Evolutionary conservation across 1,140 invertebrate genomes (phyloP), one percentile per base, ranked within the genome.

Genomic region (Whitmania pigra): DNA sequence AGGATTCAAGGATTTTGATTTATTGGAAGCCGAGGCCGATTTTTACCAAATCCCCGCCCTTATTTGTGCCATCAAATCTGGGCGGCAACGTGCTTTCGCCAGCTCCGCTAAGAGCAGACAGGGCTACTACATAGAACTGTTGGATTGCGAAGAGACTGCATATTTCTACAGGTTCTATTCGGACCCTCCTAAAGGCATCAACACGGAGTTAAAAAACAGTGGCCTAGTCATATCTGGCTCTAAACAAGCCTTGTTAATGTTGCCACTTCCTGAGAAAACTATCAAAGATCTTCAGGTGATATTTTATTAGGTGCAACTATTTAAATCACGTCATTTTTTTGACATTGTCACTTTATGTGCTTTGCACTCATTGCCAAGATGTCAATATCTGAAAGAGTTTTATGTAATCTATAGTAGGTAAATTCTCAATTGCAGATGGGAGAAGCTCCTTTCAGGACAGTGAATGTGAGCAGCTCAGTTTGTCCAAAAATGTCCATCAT

Each of bases 141-240:
- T 75, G 29, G 74, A 75, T 43, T 75, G 74, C 49, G 74, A 75
- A 55, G 74, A 75, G 63, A 73, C 74, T 5, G 72, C 74, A 3
- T 73, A 73, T 53, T 75, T 75, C 68, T 73, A 75, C 54, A 67
- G 74, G 57, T 75, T 75, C 67, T 75, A 75, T 68, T 73, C 73
- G 2, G 72, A 71, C 22, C 72, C 72, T 4, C 72, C 72, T 15
- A 40, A 57, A 22, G 69, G 69, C n/a, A 75, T 71, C 68, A 54
- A 74, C 55, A 73, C 60, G 13, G 72, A 73, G 43, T 71, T 73
- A 27, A 75, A 75, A 55, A 73, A 73, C 67, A 72, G 74, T 20
- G 74, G 74, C 20, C 54, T 75, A 0, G 72, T 75, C 53, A 73
- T 75, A 27, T 74, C 74, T n/a, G 74, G 74, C 25, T 67, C 72